Conservation (phyloP, 2,797 vertebrate species). For the Orestias chungarensis region DNA sequence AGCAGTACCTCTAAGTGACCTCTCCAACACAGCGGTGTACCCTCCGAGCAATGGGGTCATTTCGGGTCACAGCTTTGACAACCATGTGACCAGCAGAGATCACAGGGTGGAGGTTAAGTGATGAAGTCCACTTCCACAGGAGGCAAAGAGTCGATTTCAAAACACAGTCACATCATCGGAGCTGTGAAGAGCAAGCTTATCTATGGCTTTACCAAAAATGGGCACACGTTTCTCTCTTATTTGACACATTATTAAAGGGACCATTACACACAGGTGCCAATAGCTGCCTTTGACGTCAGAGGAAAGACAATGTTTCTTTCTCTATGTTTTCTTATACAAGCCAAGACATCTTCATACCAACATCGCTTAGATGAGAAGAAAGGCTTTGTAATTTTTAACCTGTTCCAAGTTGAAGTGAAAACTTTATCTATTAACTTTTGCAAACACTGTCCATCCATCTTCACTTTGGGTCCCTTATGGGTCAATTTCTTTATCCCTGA, state of each 20-base stretch:
- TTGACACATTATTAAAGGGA: no score
- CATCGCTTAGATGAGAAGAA: no score
- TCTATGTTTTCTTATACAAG: slow-evolving; percentile 57
- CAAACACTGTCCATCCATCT: slow-evolving; percentile 4
- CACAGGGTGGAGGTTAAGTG: slow-evolving; percentile 61
- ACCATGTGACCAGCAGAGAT: slow-evolving; percentile 69
- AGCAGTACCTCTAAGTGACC: slow-evolving; percentile 64
- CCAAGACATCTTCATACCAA: slow-evolving; percentile 42
- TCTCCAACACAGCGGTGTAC: slow-evolving; percentile 56
- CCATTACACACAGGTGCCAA: no score
- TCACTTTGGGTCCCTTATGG: slow-evolving; percentile 33
- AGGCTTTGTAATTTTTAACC: slow-evolving; percentile 26
- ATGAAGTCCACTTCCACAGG: slow-evolving; percentile 78
- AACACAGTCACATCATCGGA: slow-evolving; percentile 47
- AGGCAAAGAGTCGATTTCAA: slow-evolving; percentile 45
- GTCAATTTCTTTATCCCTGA: not conserved
- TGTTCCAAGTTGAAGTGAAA: slow-evolving; percentile 7
- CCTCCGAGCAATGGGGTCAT: slow-evolving; percentile 57
- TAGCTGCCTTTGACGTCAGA: slow-evolving; percentile 67
- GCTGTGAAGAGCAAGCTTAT: slow-evolving; percentile 33
- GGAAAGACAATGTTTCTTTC: slow-evolving; percentile 49
- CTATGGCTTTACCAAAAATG: slow-evolving; percentile 27
- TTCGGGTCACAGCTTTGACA: slow-evolving; percentile 58
- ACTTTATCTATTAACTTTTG: not conserved
- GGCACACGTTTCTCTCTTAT: not conserved